A percentile compares a stretch with the other conserved stretches of the same genome.
Evolutionary conservation across 1,140 invertebrate species (phyloP).

Genomic region (Drosophila teissieri): DNA sequence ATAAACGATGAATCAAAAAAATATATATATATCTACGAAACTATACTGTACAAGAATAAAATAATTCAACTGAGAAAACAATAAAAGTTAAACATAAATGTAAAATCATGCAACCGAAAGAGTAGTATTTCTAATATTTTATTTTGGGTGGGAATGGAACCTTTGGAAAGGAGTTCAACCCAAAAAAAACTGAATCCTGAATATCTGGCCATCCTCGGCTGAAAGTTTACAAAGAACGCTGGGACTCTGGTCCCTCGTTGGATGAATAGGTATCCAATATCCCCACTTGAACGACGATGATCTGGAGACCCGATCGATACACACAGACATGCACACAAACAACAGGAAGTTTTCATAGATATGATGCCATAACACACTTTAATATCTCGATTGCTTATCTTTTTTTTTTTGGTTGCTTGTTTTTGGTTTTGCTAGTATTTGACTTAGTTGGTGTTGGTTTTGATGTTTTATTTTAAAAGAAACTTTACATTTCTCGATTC

Average conservation of each 20-base stretch:
- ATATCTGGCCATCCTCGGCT: background rate
- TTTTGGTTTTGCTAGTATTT: slow-evolving; percentile 36
- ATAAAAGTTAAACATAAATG: slow-evolving; percentile 64
- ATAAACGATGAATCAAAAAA: slow-evolving; percentile 11
- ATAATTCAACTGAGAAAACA: slow-evolving; percentile 39
- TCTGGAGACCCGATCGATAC: slow-evolving; percentile 30
- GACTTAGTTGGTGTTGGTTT: slow-evolving; percentile 57
- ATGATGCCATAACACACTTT: slow-evolving; percentile 75
- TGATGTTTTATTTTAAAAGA: slow-evolving; percentile 79
- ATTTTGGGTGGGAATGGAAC: too few species aligned
- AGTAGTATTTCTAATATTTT: background rate
- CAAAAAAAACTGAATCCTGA: too few species aligned
- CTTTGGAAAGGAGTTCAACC: too few species aligned
- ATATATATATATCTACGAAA: slow-evolving; percentile 26
- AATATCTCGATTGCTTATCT: slow-evolving; percentile 59
- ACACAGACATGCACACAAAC: slow-evolving; percentile 60
- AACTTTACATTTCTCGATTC: slow-evolving; percentile 73
- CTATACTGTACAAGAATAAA: slow-evolving; percentile 26
- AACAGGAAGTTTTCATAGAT: slow-evolving; percentile 66
- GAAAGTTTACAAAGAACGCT: background rate
- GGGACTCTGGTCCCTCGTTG: background rate
- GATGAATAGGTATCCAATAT: too few species aligned
- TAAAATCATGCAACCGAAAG: slow-evolving; percentile 15
- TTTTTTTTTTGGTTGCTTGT: slow-evolving; percentile 30
- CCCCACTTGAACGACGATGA: background rate